Base-by-base conservation (phyloP, 2,113 vertebrate species). In the Helogale parvula region DNA sequence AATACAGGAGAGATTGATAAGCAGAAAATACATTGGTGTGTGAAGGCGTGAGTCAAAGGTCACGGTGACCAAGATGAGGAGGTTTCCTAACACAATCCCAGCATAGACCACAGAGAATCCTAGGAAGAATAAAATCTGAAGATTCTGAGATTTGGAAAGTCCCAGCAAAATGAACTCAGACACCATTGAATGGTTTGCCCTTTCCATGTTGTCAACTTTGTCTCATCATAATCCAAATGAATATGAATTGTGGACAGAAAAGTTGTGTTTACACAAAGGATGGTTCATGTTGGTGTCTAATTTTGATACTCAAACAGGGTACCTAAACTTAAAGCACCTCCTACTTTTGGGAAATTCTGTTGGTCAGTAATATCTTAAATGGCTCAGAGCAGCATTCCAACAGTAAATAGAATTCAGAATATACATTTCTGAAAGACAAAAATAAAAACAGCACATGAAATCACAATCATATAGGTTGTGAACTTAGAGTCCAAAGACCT, bases 381-480 rank as follows among this genome's bases (percentile, higher is more conserved):
- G 29, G 2, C 25, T 16, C 71, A 90, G 45, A 90, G n/a, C 90
- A 60, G 60, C 68, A 57, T 69, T 47, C 23, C 16, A 79, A 79
- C 66, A 35, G 35, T 50, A 17, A 54, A 29, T 13, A 81, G 35
- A 91, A 80, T 71, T 92, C 25, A 86, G 17, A 86, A 33, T 38
- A 50, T 41, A 23, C 1, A 47, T 35, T 81, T 92, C 83, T 96
- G 66, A 82, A 88, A 96, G 12, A 74, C 41, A 92, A 96, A 76
- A 54, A 38, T 50, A 63, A 90, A 80, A 87, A 38, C 7, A 87
- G 52, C 45, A 72, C 31, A 35, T 82, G 45, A 93, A 74, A 57
- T 31, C 41, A 65, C 15, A 81, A 19, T 41, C n/a, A 29, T 72
- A 25, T 17, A 50, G 13, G 1, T 7, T 71, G 38, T 71, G 52